Evolutionary conservation across 2,888 invertebrate genomes (phyloP).

Genomic region (Yponomeuta cagnagella): DNA sequence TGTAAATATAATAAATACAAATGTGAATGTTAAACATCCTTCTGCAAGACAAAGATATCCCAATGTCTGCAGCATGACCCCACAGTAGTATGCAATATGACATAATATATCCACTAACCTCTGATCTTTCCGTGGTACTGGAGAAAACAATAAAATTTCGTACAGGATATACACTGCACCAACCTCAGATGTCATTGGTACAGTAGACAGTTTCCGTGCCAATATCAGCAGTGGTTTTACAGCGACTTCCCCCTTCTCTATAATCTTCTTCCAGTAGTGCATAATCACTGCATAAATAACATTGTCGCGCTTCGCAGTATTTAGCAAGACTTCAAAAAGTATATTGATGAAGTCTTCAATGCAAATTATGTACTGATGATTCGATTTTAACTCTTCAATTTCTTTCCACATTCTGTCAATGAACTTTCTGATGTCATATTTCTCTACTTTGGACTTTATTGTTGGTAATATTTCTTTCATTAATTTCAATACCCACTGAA

Average conservation of each 20-base stretch:
- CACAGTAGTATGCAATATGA: too few relatives aligned
- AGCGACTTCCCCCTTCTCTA: constrained; percentile 51
- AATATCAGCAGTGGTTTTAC: constrained; percentile 49
- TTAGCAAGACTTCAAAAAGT: constrained; percentile 42
- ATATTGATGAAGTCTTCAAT: constrained; percentile 56
- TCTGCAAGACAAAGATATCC: too few relatives aligned
- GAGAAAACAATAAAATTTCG: constrained; percentile 65
- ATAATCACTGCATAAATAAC: constrained; percentile 28
- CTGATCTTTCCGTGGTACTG: constrained; percentile 70
- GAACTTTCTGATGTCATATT: constrained; percentile 43
- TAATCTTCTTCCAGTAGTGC: constrained; percentile 47
- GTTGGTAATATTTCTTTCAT: constrained; percentile 43
- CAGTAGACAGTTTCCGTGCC: background rate
- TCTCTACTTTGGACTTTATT: constrained; percentile 26
- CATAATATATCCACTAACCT: constrained; percentile 42
- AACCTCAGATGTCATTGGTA: background rate
- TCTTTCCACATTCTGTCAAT: constrained; percentile 58
- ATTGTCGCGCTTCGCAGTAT: constrained; percentile 43
- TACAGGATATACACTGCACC: constrained; percentile 45
- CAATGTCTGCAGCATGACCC: too few relatives aligned
- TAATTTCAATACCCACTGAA: constrained; percentile 57
- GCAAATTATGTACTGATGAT: constrained; percentile 54
- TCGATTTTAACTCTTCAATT: constrained; percentile 64
- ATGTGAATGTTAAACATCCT: too few relatives aligned
- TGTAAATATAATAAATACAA: too few relatives aligned